Evolutionary conservation across 2,113 vertebrate genomes (phyloP).

Genomic region (Macrotis lagotis): DNA sequence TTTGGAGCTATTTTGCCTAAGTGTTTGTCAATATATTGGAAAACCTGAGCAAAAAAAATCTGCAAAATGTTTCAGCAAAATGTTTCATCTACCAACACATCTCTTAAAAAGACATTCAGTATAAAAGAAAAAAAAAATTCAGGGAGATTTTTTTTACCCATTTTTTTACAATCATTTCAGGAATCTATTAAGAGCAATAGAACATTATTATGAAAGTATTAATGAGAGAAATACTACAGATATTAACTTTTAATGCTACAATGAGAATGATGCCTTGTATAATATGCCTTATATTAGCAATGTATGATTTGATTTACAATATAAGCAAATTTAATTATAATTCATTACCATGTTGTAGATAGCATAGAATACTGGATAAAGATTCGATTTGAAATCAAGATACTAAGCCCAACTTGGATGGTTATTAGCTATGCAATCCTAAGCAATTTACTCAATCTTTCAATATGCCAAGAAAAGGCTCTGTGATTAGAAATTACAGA

Average conservation of each 20-base stretch:
- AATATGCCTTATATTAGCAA: background rate
- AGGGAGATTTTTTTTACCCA: background rate
- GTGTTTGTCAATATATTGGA: too few species aligned
- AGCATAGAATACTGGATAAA: background rate
- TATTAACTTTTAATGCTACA: background rate
- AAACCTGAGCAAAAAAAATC: too few species aligned
- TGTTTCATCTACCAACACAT: background rate
- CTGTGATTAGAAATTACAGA: background rate
- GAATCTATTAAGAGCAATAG: background rate
- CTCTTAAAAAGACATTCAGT: background rate
- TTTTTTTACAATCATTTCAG: background rate
- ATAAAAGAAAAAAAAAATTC: background rate
- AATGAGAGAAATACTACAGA: background rate
- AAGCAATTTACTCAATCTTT: background rate
- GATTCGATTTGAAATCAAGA: background rate
- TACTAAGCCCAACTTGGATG: background rate
- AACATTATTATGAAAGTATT: background rate
- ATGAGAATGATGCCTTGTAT: background rate
- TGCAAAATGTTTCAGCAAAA: too few species aligned
- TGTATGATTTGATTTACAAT: background rate
- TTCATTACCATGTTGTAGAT: background rate
- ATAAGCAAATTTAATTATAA: background rate
- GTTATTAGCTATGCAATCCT: background rate
- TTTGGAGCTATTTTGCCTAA: too few species aligned
- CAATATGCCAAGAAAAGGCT: background rate